Conservation (phyloP, 2,797 vertebrate genomes). For the Pampus argenteus region DNA sequence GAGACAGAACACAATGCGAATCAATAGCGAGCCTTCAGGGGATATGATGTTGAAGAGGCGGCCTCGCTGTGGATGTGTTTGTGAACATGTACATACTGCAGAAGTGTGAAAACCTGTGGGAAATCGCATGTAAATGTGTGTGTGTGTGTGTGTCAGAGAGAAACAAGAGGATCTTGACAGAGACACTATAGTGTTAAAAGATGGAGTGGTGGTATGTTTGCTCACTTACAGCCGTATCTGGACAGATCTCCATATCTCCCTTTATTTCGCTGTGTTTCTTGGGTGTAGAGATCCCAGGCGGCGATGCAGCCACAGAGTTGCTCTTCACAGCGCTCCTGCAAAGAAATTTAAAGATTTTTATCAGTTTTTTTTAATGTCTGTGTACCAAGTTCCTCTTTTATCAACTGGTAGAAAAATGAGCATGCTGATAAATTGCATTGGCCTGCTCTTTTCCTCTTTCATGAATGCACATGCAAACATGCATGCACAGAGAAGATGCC, state of each 20-base stretch:
- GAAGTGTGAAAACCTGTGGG: constrained; percentile 50
- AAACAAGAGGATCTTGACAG: no score
- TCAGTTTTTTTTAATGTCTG: constrained; percentile 81
- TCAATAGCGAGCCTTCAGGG: constrained; percentile 65
- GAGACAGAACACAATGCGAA: constrained; percentile 67
- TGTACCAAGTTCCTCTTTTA: constrained; percentile 83
- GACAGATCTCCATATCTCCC: constrained; percentile 86
- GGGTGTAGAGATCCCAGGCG: constrained; percentile 80
- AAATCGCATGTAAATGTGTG: constrained; percentile 15
- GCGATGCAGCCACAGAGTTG: constrained; percentile 82
- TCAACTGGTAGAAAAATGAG: constrained; percentile 87
- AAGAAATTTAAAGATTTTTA: constrained; percentile 87
- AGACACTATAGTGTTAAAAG: no score
- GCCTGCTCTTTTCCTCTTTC: constrained; percentile 63
- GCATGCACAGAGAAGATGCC: constrained; percentile 63
- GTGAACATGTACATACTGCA: constrained; percentile 38
- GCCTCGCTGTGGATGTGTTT: constrained; percentile 47
- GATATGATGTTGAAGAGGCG: constrained; percentile 65
- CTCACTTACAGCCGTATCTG: constrained; percentile 87
- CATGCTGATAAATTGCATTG: constrained; percentile 86
- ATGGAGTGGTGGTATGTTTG: constrained; percentile 3
- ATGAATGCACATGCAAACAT: constrained; percentile 54
- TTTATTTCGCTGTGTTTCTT: constrained; percentile 87
- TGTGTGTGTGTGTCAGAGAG: not conserved
- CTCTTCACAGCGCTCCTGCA: constrained; percentile 87